phyloP scores from a whole-genome alignment of 2,888 invertebrate genomes.

The Tenthredo scrophulariae region DNA sequence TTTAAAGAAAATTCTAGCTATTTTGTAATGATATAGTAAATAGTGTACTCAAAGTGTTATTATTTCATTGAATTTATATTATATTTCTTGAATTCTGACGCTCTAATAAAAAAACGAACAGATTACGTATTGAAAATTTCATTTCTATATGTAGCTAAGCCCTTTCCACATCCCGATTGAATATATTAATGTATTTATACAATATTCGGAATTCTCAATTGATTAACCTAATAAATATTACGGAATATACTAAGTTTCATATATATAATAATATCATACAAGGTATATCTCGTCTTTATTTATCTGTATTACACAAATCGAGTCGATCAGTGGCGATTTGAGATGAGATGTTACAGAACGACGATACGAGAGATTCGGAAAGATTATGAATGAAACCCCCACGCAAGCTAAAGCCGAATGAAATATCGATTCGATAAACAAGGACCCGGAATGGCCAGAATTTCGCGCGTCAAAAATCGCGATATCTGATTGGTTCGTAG shows the following conservation, averaged over 20 bases:
- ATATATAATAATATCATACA: neutral
- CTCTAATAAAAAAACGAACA: slow-evolving; percentile 2
- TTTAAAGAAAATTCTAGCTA: neutral
- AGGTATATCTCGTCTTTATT: neutral
- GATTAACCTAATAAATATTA: neutral
- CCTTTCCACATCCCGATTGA: neutral
- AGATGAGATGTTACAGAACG: neutral
- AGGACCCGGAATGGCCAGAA: slow-evolving; percentile 43
- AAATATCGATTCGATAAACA: slow-evolving; percentile 52
- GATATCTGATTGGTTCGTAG: slow-evolving; percentile 20
- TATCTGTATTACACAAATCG: neutral
- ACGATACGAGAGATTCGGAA: neutral
- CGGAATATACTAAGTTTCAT: neutral
- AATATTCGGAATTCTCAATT: neutral
- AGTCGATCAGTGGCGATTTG: neutral
- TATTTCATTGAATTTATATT: neutral
- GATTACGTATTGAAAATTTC: neutral
- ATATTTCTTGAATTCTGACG: slow-evolving; percentile 13
- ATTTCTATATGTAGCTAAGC: neutral
- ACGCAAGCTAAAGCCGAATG: slow-evolving; percentile 43
- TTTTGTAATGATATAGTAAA: neutral
- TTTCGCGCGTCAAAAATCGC: slow-evolving; percentile 39
- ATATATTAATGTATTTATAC: neutral
- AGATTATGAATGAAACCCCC: slow-evolving; percentile 43
- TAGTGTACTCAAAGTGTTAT: slow-evolving; percentile 28